Evolutionary conservation across 2,113 vertebrate genomes (phyloP), one percentile per base, ranked within the genome.

Genomic region (Coturnix japonica): DNA sequence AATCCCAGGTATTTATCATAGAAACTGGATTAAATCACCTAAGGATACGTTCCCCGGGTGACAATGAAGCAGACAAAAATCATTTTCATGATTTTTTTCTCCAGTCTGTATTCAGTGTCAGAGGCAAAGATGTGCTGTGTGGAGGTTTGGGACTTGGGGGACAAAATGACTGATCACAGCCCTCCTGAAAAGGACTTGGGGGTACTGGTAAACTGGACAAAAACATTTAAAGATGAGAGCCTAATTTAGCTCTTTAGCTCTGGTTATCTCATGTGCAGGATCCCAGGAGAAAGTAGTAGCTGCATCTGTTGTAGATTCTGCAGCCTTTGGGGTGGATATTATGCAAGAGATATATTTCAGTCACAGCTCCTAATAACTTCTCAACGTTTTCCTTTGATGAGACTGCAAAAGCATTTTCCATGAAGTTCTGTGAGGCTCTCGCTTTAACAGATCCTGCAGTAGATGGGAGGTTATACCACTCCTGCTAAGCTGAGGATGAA

Each of bases 271-370:
- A 53, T 13, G 9, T 5, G 2, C 9, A 46, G 82, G 49, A 59
- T 41, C 51, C 30, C 56, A 73, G 63, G 16, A 73, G 35, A 70
- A 74, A 69, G 46, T 2, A 8, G 9, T 20, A 13, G 3, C 33
- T 71, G 57, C 4, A 1, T 14, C 56, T 82, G 16, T 44, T 1
- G 1, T 13, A 0, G 1, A 47, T 15, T 9, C 72, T 53, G 23
- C 35, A 63, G 46, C 23, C 30, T 46, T 54, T 83, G 12, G 6
- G 15, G 64, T 28, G 35, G 18, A 90, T 65, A 37, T 11, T 6
- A 49, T 14, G 7, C 41, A 59, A 35, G 49, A 66, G 41, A 47
- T 41, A 19, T 1, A 74, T 39, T 59, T 71, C 65, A 81, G 65
- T 59, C 77, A 73, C 1, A 6, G 39, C 6, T 75, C 77, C 25